A percentile compares a stretch with the other conserved stretches of the same genome.
These are phyloP conservation scores for Suillia variegata DNA, from an alignment of 2,888 invertebrate species.

Conservation along the genomic window DNA sequence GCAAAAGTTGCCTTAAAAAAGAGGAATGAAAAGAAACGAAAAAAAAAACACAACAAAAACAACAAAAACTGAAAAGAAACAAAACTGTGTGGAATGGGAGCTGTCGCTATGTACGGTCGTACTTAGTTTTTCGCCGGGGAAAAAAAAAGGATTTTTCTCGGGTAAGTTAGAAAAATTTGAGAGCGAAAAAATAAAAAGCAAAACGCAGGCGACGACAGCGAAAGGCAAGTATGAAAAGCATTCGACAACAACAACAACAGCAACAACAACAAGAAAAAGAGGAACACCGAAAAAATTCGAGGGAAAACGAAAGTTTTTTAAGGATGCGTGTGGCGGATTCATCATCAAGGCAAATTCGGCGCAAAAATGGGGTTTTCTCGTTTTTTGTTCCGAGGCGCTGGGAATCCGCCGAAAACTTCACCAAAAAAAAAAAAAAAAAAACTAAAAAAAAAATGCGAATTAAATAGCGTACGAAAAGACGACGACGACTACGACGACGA, in stretches of 20 bases:
- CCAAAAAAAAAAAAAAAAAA: too few relatives aligned
- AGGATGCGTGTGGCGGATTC: constrained; percentile 13
- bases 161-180: constrained; percentile 39
- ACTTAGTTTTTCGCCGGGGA: constrained; percentile 34
- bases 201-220: neutral
- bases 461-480: too few relatives aligned
- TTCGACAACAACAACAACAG: constrained; percentile 14
- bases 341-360: constrained; percentile 15
- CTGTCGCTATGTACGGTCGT: constrained; percentile 20
- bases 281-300: constrained; percentile 1
- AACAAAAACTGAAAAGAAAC: neutral
- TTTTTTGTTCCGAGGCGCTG: too few relatives aligned
- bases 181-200: neutral
- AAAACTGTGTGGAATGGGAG: constrained; percentile 1
- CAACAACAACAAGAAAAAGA: constrained; percentile 18
- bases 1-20: neutral
- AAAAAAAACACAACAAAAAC: neutral
- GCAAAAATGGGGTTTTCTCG: constrained; percentile 17
- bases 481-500: too few relatives aligned
- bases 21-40: neutral
- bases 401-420: neutral
- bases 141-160: constrained; percentile 46
- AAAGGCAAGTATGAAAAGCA: constrained; percentile 11
- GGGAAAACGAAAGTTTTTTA: constrained; percentile 19
- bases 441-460: too few relatives aligned